phyloP scores from a whole-genome alignment of 2,113 vertebrate species.

The Raphicerus campestris region DNA sequence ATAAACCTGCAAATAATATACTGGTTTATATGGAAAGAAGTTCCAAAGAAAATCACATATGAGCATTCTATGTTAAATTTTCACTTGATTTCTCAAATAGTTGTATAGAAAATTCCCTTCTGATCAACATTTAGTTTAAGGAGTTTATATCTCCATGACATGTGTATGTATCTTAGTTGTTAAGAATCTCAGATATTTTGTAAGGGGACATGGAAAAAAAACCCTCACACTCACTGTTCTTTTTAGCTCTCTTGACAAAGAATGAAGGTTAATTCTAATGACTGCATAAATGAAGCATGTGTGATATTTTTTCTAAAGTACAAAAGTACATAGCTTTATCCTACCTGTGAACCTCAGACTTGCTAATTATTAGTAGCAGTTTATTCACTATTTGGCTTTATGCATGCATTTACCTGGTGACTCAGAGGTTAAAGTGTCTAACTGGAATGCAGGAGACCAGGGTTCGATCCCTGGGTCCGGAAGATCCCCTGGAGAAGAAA shows the following conservation, averaged over 20 bases:
- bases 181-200: neutral
- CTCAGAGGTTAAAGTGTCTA: too few relatives aligned
- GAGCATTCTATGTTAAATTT: conserved; percentile 5
- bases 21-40: conserved; percentile 9
- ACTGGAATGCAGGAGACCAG: too few relatives aligned
- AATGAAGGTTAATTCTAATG: too few relatives aligned
- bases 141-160: neutral
- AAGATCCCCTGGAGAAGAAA: too few relatives aligned
- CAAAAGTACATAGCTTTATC: too few relatives aligned
- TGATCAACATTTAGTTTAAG: neutral
- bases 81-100: neutral
- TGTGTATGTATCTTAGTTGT: neutral
- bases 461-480: too few relatives aligned
- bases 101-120: neutral
- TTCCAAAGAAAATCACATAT: neutral
- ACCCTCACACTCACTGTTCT: neutral
- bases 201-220: neutral
- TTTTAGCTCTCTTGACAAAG: neutral
- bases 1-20: neutral
- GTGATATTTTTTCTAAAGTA: too few relatives aligned
- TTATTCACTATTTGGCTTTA: too few relatives aligned
- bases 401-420: too few relatives aligned
- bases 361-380: too few relatives aligned
- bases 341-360: too few relatives aligned
- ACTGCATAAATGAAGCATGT: too few relatives aligned